Evolutionary conservation across 2,888 invertebrate species (phyloP).

Genomic region (Rotaria sp.): DNA sequence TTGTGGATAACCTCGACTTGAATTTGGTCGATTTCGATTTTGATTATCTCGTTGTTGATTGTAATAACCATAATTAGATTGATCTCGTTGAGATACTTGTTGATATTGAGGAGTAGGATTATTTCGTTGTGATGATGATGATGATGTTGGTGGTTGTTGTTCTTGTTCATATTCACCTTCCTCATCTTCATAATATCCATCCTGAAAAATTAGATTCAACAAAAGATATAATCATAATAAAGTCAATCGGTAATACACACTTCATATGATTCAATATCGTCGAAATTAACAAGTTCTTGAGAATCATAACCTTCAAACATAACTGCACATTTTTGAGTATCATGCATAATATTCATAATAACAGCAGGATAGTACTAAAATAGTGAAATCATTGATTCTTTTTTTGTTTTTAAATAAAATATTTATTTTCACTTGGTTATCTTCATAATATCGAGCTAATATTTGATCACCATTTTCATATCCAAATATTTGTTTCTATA

Average conservation of each 20-base stretch:
- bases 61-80: background rate
- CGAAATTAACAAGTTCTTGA: background rate
- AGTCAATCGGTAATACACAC: background rate
- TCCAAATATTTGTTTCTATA: background rate
- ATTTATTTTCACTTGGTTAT: background rate
- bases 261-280: background rate
- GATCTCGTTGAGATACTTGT: background rate
- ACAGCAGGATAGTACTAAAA: conserved; percentile 11
- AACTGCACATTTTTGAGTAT: background rate
- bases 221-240: too few species aligned
- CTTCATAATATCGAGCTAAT: background rate
- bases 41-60: background rate
- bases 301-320: background rate
- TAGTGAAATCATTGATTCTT: background rate
- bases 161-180: background rate
- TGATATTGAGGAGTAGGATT: background rate
- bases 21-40: background rate
- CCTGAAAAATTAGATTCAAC: background rate
- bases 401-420: background rate
- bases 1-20: background rate
- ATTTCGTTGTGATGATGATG: background rate
- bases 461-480: background rate
- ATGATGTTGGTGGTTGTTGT: background rate
- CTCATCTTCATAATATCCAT: background rate
- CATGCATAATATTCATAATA: background rate